Evolutionary conservation across 2,797 vertebrate genomes (phyloP).

Genomic region (Spea hammondii): DNA sequence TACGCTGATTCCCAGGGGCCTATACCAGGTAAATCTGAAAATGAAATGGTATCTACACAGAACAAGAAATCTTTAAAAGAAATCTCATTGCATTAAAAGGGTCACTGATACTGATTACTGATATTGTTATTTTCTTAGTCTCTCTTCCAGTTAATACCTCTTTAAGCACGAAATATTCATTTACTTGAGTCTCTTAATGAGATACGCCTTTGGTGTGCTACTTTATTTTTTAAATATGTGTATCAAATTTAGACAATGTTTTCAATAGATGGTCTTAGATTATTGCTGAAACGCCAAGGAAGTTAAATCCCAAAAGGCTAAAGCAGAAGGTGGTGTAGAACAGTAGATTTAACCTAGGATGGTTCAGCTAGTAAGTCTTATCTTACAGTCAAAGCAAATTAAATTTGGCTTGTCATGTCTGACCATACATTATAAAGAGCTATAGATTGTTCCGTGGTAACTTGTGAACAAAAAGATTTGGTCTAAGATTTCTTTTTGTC

Average conservation of each 20-base stretch:
- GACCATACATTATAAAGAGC: slow-evolving; percentile 63
- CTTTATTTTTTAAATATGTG: slow-evolving; percentile 79
- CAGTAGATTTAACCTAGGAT: slow-evolving; percentile 61
- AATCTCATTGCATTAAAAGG: too few relatives aligned
- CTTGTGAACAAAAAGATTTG: slow-evolving; percentile 61
- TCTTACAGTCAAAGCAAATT: slow-evolving; percentile 68
- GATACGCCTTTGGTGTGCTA: slow-evolving; percentile 80
- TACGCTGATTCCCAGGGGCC: too few relatives aligned
- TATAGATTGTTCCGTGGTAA: slow-evolving; percentile 55
- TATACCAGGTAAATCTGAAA: too few relatives aligned
- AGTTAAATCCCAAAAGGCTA: slow-evolving; percentile 66
- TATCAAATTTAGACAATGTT: slow-evolving; percentile 65
- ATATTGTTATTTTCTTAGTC: not conserved
- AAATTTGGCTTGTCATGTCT: slow-evolving; percentile 65
- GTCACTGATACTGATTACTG: too few relatives aligned
- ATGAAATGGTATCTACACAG: too few relatives aligned
- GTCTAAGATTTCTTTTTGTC: slow-evolving; percentile 11
- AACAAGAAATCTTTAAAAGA: too few relatives aligned
- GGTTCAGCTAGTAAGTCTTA: slow-evolving; percentile 58
- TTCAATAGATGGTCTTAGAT: slow-evolving; percentile 65
- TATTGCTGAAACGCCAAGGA: slow-evolving; percentile 69
- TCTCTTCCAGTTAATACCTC: slow-evolving; percentile 74
- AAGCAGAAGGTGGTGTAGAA: slow-evolving; percentile 65
- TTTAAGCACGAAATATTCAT: slow-evolving; percentile 73
- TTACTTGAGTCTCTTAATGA: slow-evolving; percentile 87